phyloP scores from a whole-genome alignment of 2,797 vertebrate species.

The Phoeniculus purpureus region DNA sequence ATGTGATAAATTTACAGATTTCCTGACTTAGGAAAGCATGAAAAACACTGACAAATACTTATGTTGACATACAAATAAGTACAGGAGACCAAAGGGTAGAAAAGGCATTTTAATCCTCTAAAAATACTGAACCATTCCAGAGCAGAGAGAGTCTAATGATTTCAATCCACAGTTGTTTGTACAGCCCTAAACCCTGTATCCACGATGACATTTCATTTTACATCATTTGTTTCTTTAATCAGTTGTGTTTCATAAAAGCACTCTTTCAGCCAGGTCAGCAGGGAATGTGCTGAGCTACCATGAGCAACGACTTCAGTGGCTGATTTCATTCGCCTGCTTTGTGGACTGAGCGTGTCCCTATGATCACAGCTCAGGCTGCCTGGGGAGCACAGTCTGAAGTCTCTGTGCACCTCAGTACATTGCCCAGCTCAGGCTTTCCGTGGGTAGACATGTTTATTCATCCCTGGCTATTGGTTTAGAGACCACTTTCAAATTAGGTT shows the following conservation, averaged over 20 bases:
- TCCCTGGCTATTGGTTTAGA: neutral
- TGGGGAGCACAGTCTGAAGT: neutral
- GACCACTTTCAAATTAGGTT: neutral
- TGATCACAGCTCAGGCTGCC: constrained; percentile 21
- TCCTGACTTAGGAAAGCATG: constrained; percentile 52
- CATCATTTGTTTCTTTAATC: constrained; percentile 73
- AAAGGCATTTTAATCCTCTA: constrained; percentile 66
- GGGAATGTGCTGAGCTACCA: constrained; percentile 70
- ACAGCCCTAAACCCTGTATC: constrained; percentile 46
- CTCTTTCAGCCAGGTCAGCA: constrained; percentile 61
- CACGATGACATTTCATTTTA: constrained; percentile 72
- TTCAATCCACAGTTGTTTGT: constrained; percentile 65
- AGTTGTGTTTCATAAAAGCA: constrained; percentile 58
- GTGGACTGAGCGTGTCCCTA: neutral
- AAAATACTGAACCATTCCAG: constrained; percentile 59
- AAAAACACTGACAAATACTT: constrained; percentile 66
- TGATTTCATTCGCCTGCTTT: constrained; percentile 39
- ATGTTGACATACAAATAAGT: constrained; percentile 66
- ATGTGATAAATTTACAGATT: constrained; percentile 62
- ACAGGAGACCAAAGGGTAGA: constrained; percentile 58
- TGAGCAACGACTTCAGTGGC: neutral
- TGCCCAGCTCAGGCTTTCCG: constrained; percentile 31
- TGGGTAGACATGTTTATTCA: constrained; percentile 27
- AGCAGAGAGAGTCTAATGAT: constrained; percentile 52
- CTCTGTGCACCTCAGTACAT: neutral